Evolutionary conservation across 2,888 invertebrate species (phyloP).

Genomic region (Poecilus cupreus): DNA sequence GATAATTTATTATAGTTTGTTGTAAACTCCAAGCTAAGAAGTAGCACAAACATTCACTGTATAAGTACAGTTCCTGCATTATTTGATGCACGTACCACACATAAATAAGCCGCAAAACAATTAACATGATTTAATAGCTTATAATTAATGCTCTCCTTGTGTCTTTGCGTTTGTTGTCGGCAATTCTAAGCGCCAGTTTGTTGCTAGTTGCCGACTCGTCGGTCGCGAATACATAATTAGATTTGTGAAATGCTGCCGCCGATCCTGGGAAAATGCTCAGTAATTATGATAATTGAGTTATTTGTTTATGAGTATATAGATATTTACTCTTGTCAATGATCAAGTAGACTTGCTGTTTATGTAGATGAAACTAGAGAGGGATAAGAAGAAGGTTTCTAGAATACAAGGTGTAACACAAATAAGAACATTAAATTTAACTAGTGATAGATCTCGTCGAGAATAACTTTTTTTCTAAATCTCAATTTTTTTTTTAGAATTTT

Average conservation of each 20-base stretch:
- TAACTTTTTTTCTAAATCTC: too few relatives aligned
- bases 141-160: not conserved
- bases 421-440: too few relatives aligned
- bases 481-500: too few relatives aligned
- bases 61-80: not conserved
- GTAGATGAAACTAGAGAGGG: not conserved
- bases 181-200: not conserved
- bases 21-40: too few relatives aligned
- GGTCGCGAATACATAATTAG: too few relatives aligned
- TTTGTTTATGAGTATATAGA: not conserved
- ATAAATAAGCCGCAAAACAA: not conserved
- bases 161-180: not conserved
- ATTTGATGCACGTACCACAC: not conserved
- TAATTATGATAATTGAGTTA: not conserved
- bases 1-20: too few relatives aligned
- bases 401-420: too few relatives aligned
- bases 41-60: too few relatives aligned
- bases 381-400: not conserved
- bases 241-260: too few relatives aligned
- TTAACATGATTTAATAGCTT: slow-evolving; percentile 9
- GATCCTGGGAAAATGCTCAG: not conserved
- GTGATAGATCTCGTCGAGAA: too few relatives aligned
- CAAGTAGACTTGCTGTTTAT: not conserved
- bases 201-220: not conserved
- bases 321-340: not conserved